These are phyloP conservation scores for Hydrolagus affinis DNA, from an alignment of 2,113 vertebrate species.

Conservation along the genomic window DNA sequence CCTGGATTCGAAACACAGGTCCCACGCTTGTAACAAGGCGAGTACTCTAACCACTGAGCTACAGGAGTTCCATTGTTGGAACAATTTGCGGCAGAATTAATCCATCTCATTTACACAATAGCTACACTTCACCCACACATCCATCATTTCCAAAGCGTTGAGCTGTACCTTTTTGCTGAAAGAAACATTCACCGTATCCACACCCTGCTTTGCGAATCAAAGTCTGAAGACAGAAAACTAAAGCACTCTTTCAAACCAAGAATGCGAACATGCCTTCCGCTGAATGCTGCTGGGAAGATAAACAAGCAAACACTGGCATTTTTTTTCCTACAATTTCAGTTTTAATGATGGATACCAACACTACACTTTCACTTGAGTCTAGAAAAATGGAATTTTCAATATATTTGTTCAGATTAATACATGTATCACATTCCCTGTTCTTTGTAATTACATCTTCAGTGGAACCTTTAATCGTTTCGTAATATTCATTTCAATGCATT, in stretches of 20 bases:
- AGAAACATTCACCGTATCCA: too few relatives aligned
- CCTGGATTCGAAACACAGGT: too few relatives aligned
- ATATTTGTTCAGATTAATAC: constrained; percentile 6
- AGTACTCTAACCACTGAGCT: too few relatives aligned
- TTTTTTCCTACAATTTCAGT: constrained; percentile 1
- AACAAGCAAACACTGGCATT: background rate
- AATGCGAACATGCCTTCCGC: too few relatives aligned
- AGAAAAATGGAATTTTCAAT: constrained; percentile 30
- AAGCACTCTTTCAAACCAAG: background rate
- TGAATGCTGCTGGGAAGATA: background rate
- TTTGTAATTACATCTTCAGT: constrained; percentile 2
- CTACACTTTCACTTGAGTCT: background rate
- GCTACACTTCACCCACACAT: too few relatives aligned
- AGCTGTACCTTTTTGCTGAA: too few relatives aligned
- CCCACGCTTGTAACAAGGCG: too few relatives aligned
- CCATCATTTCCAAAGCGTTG: too few relatives aligned
- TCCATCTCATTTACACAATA: too few relatives aligned
- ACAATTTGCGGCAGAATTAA: too few relatives aligned
- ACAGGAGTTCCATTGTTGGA: too few relatives aligned
- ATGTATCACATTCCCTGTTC: background rate
- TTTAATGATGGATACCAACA: constrained; percentile 16
- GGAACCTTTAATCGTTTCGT: constrained; percentile 15
- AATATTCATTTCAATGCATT: constrained; percentile 15
- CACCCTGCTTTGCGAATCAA: background rate
- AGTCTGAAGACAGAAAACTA: background rate